A percentile compares a stretch with the other conserved stretches of the same genome.
Evolutionary conservation across 2,888 invertebrate species (phyloP).

Genomic region (Xylota segnis): DNA sequence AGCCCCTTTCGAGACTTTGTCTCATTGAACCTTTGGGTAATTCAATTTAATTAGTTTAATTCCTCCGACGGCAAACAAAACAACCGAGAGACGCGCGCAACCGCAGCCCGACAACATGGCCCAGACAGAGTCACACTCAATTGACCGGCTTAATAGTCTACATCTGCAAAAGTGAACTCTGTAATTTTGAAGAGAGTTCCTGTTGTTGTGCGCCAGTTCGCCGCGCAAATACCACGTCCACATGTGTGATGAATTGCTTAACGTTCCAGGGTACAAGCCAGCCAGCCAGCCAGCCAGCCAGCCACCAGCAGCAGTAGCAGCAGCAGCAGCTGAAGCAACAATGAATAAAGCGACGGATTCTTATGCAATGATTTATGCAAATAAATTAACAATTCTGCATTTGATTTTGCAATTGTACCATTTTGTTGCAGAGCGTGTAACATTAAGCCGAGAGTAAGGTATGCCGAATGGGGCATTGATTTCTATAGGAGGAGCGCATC

Average conservation of each 20-base stretch:
- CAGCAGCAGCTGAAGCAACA: constrained; percentile 43
- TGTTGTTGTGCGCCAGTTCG: constrained; percentile 24
- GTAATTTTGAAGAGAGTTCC: constrained; percentile 63
- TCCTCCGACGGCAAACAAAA: constrained; percentile 8
- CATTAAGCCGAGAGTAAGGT: constrained; percentile 41
- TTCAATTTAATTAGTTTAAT: constrained; percentile 37
- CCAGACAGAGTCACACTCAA: constrained; percentile 62
- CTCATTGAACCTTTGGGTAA: neutral
- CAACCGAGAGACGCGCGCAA: constrained; percentile 9
- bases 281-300: no score
- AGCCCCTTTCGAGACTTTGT: constrained; percentile 9
- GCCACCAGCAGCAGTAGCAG: neutral
- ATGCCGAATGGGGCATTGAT: constrained; percentile 53
- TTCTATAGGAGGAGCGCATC: constrained; percentile 29
- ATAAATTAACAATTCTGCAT: constrained; percentile 75
- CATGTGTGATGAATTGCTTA: constrained; percentile 60
- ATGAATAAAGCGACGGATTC: constrained; percentile 40
- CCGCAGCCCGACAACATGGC: neutral
- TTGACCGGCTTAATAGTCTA: constrained; percentile 68
- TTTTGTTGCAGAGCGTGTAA: constrained; percentile 41
- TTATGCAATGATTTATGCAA: constrained; percentile 77
- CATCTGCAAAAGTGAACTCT: constrained; percentile 67
- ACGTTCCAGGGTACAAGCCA: constrained; percentile 1
- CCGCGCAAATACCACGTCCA: constrained; percentile 40
- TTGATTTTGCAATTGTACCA: constrained; percentile 69